Evolutionary conservation across 2,113 vertebrate species (phyloP).

Genomic region (Puntigrus tetrazona): DNA sequence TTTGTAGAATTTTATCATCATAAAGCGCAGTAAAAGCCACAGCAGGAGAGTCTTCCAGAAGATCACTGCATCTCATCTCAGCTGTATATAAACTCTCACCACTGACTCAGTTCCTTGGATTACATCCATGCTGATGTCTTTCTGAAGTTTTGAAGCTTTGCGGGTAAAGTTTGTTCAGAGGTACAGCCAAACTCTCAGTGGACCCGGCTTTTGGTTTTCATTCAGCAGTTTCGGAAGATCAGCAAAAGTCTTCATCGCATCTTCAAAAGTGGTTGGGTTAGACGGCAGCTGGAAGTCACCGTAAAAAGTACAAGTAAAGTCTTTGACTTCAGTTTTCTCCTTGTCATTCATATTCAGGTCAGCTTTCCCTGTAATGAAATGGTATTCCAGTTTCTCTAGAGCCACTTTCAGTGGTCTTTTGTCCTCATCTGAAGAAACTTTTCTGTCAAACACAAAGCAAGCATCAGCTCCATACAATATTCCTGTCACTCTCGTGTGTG

Average conservation of each 20-base stretch:
- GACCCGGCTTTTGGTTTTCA: too few relatives aligned
- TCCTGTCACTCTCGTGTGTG: constrained; percentile 45
- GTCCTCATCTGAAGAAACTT: too few relatives aligned
- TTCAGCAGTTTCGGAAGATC: too few relatives aligned
- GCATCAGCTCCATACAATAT: constrained; percentile 44
- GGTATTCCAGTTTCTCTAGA: neutral
- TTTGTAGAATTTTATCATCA: too few relatives aligned
- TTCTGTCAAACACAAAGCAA: constrained; percentile 36
- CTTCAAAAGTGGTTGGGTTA: too few relatives aligned
- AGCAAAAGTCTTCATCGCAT: too few relatives aligned
- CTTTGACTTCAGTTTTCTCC: neutral
- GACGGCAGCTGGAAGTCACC: neutral
- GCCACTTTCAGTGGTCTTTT: neutral
- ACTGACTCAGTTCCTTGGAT: too few relatives aligned
- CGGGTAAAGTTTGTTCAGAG: too few relatives aligned
- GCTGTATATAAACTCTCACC: constrained; percentile 19
- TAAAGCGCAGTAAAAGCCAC: constrained; percentile 41
- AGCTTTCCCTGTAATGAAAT: neutral
- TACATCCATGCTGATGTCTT: too few relatives aligned
- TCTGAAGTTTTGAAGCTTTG: too few relatives aligned
- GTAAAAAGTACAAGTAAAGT: constrained; percentile 18
- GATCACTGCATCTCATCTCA: constrained; percentile 44
- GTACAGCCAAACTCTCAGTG: too few relatives aligned
- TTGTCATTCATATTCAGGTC: neutral
- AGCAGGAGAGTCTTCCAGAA: constrained; percentile 6